These are phyloP conservation scores for Propsilocerus akamusi DNA, from an alignment of 1,140 invertebrate genomes.

Conservation along the genomic window DNA sequence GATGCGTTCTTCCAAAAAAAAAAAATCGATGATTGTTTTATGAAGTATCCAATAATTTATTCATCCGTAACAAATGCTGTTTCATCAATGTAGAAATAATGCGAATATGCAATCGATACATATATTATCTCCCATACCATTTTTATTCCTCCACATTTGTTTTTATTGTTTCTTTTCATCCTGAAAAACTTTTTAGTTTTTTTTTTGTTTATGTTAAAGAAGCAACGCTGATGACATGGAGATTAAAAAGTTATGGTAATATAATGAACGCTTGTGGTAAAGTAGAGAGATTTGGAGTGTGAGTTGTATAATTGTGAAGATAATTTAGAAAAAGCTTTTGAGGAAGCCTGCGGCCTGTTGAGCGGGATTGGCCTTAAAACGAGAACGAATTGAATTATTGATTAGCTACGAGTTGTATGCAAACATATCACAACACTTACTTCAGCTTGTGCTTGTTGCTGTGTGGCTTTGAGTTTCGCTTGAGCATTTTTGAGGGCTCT, in stretches of 20 bases:
- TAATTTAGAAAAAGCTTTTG: slow-evolving; percentile 74
- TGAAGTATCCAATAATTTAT: too few relatives aligned
- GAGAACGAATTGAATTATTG: slow-evolving; percentile 8
- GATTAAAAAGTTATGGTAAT: not conserved
- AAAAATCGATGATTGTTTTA: too few relatives aligned
- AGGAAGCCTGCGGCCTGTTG: slow-evolving; percentile 40
- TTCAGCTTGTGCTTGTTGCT: slow-evolving; percentile 41
- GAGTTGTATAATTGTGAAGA: not conserved
- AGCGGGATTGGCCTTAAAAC: slow-evolving; percentile 53
- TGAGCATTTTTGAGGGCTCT: slow-evolving; percentile 76
- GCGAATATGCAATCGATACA: too few relatives aligned
- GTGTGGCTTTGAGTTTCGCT: slow-evolving; percentile 64
- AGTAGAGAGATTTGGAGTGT: not conserved
- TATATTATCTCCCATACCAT: too few relatives aligned
- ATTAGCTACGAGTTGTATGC: slow-evolving; percentile 3
- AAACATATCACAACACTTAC: slow-evolving; percentile 25
- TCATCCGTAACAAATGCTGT: too few relatives aligned
- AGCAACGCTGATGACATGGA: not conserved
- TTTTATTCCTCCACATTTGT: too few relatives aligned
- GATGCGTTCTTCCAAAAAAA: too few relatives aligned
- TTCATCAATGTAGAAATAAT: too few relatives aligned
- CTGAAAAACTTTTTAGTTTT: too few relatives aligned
- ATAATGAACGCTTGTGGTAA: not conserved
- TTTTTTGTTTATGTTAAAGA: too few relatives aligned
- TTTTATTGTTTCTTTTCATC: too few relatives aligned